Evolutionary conservation across 2,888 invertebrate species (phyloP).

Genomic region (Caenorhabditis zanzibari): DNA sequence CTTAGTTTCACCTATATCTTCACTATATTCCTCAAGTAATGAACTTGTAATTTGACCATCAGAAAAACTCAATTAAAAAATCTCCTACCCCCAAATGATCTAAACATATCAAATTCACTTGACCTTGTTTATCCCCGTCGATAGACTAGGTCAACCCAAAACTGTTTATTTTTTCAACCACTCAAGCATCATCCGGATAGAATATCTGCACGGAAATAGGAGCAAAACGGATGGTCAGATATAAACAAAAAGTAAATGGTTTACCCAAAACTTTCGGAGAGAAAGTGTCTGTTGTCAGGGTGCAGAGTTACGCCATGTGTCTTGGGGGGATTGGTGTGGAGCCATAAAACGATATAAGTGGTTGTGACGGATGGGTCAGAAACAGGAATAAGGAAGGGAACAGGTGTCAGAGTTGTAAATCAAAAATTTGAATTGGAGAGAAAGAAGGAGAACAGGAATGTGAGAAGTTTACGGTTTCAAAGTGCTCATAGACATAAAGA

Average conservation of each 20-base stretch:
- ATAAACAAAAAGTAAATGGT: conserved; percentile 30
- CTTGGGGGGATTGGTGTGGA: not conserved
- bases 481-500: too few species aligned
- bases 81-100: not conserved
- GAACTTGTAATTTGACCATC: not conserved
- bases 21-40: not conserved
- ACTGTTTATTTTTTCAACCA: conserved; percentile 21
- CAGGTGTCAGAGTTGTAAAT: conserved; percentile 1
- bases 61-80: too few species aligned
- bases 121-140: conserved; percentile 7
- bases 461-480: not conserved
- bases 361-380: not conserved
- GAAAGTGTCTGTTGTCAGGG: conserved; percentile 37
- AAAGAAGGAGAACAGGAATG: not conserved
- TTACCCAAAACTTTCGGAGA: not conserved
- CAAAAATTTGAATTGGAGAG: not conserved
- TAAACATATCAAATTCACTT: conserved; percentile 13
- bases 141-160: not conserved
- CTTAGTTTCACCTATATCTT: too few species aligned
- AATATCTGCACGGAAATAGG: conserved; percentile 29
- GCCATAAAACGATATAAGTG: not conserved
- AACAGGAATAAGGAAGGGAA: not conserved
- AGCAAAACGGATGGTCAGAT: conserved; percentile 12
- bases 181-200: conserved; percentile 5
- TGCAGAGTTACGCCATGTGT: conserved; percentile 56